Evolutionary conservation across 2,113 vertebrate genomes (phyloP).

Genomic region (Tenebrosternarchus preto): DNA sequence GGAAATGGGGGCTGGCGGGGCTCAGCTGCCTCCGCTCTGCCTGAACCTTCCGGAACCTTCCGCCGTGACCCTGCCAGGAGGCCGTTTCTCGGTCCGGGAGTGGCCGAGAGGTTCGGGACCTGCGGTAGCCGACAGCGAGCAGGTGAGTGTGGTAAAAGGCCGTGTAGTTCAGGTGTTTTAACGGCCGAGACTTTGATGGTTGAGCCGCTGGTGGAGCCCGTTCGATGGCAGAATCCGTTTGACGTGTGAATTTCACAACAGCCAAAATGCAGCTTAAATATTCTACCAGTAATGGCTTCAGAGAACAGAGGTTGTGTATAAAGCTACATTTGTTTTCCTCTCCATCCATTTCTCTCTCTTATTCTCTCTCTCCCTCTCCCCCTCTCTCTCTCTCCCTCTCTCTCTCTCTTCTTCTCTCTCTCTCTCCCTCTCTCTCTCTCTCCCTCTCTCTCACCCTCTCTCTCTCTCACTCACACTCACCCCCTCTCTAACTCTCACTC

Average conservation of each 20-base stretch:
- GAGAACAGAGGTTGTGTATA: conserved; percentile 17
- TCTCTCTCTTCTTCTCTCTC: conserved; percentile 81
- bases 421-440: not conserved
- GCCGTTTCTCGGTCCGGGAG: too few relatives aligned
- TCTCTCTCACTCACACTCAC: conserved; percentile 8
- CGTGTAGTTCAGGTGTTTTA: not conserved
- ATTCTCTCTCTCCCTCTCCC: conserved; percentile 71
- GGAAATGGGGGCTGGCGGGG: too few relatives aligned
- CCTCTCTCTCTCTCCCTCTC: not conserved
- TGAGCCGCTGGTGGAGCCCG: too few relatives aligned
- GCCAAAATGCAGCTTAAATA: conserved; percentile 17
- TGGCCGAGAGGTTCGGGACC: too few relatives aligned
- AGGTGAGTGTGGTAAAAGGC: not conserved
- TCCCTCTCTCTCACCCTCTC: conserved; percentile 69
- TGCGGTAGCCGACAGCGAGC: too few relatives aligned
- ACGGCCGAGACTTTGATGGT: too few relatives aligned
- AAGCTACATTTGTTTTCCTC: conserved; percentile 83
- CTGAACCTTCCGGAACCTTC: too few relatives aligned
- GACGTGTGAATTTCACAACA: conserved; percentile 11
- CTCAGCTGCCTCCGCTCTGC: too few relatives aligned
- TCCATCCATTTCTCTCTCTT: too few relatives aligned
- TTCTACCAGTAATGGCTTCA: conserved; percentile 2
- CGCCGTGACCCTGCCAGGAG: too few relatives aligned
- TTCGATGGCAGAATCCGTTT: too few relatives aligned
- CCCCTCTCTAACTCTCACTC: not conserved